Evolutionary conservation across 1,140 invertebrate genomes (phyloP), one percentile per base, ranked within the genome.

Genomic region (Zaprionus tsacasi): DNA sequence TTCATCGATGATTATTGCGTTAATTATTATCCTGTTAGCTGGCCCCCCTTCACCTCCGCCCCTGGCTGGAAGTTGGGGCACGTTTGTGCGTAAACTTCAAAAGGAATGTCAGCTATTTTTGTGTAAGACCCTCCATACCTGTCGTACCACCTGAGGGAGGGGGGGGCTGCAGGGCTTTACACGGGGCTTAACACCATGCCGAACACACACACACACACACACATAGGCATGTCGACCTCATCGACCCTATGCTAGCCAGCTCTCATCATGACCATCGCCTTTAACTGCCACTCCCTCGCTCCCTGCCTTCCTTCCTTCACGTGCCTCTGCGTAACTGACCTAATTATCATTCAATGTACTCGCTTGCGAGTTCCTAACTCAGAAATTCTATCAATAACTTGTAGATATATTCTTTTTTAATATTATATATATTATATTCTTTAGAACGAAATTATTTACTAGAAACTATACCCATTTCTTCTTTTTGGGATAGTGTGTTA

Each of bases 1-100:
- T 88, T 91, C 81, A 91, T 91, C 83, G 81, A 88, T 91, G 88
- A 91, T 91, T 91, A 91, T 91, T 91, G 88, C 88, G 88, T 91
- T 91, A 91, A 91, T 91, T 89, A 89, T 89, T 88, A 91, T 91
- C 83, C 88, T 78, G 76, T 56, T 65, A 21, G 63, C 52, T 50
- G 61, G 21, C 1, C 21, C 21, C 21, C 21, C 2, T 2, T 21
- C 21, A 1, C 21, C 21, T 21, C 2, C 21, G n/a, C 21, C 21
- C 21, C 21, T 30, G 27, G 27, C 6, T 6, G 27, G 33, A 7
- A 35, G 33, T 35, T 35, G 33, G 33, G 75, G 82, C 86, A 89
- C 85, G 81, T 83, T 87, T 85, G 81, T 90, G 85, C 85, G 88
- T 91, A 88, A 88, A 91, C 88, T 91, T 91, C 88, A 91, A 91